A percentile compares a stretch with the other conserved stretches of the same genome.
phyloP scores from a whole-genome alignment of 2,113 vertebrate species.

The Dryoscopus gambensis region DNA sequence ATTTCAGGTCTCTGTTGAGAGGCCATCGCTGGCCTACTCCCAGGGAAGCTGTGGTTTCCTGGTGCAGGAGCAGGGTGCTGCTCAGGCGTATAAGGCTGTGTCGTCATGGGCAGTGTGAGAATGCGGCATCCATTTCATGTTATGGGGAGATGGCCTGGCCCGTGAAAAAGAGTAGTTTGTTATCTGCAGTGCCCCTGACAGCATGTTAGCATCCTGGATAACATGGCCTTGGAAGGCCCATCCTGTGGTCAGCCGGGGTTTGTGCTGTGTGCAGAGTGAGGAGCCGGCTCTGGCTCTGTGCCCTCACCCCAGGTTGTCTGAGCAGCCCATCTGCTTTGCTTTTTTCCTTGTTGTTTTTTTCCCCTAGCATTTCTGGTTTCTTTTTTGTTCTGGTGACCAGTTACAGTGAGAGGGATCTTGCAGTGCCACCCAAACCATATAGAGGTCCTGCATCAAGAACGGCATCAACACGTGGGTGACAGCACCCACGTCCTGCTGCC shows the following conservation, averaged over 20 bases:
- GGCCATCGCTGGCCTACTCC: background rate
- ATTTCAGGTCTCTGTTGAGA: background rate
- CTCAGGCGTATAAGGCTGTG: background rate
- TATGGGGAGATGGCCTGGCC: background rate
- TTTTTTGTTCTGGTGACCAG: background rate
- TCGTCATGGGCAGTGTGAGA: background rate
- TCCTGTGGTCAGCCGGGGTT: background rate
- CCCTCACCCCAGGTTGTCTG: background rate
- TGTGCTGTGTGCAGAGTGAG: background rate
- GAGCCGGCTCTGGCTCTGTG: background rate
- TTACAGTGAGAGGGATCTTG: background rate
- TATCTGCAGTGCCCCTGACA: background rate
- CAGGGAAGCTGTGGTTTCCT: background rate
- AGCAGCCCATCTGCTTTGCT: background rate
- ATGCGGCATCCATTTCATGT: background rate
- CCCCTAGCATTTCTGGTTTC: background rate
- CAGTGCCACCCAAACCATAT: background rate
- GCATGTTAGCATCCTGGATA: background rate
- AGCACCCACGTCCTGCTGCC: background rate
- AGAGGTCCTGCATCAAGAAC: background rate
- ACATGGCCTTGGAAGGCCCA: background rate
- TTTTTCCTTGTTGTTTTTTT: background rate
- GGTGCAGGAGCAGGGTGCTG: background rate
- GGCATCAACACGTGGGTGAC: fast-evolving
- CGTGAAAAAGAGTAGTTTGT: background rate